Base-by-base conservation (phyloP, 2,888 invertebrate species). In the Leptinotarsa juncta region DNA sequence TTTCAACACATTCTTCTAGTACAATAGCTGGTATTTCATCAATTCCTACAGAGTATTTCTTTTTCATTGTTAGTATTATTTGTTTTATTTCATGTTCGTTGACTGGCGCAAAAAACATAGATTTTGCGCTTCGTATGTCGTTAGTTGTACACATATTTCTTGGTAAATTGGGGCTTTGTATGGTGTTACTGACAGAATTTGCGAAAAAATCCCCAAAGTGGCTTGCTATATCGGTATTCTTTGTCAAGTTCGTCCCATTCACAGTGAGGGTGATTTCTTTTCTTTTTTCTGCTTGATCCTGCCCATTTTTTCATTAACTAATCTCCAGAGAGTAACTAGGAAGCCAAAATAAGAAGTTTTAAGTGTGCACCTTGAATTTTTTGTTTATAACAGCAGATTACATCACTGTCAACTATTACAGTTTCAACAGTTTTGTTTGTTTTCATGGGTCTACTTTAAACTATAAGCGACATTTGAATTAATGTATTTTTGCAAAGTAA, bases 21-120 rank as follows among this genome's bases (percentile, higher is more conserved):
- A 26, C 26, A 26, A 26, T 26, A 26, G 26, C 26, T 26, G 26
- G 26, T 26, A 26, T 26, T 26, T 26, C 26, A 26, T 26, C 26
- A 26, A 26, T 26, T 26, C 23, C 23, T 26, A 26, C 23, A 26
- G 23, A 26, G 23, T 26, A 26, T 26, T 20, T 20, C 26, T 26
- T 26, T 49, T 49, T 42, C 50, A 70, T 14, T 3, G 48, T 49
- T 48, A 66, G 18, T n/a, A 66, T 66, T 49, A 66, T 49, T 3
- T 66, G 3, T 70, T 60, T 70, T 14, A 70, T 62, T 14, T 70
- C 65, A 62, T 18, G 10, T 20, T 70, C 32, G 23, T 26, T 49
- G 26, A 49, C 20, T 32, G 60, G 50, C 14, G 49, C 5, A 49
- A 70, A 70, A 49, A 70, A 70, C 70, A 62, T 70, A 16, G 62